Base-by-base conservation (phyloP, 2,888 invertebrate species). In the Anagyrus pseudococci region DNA sequence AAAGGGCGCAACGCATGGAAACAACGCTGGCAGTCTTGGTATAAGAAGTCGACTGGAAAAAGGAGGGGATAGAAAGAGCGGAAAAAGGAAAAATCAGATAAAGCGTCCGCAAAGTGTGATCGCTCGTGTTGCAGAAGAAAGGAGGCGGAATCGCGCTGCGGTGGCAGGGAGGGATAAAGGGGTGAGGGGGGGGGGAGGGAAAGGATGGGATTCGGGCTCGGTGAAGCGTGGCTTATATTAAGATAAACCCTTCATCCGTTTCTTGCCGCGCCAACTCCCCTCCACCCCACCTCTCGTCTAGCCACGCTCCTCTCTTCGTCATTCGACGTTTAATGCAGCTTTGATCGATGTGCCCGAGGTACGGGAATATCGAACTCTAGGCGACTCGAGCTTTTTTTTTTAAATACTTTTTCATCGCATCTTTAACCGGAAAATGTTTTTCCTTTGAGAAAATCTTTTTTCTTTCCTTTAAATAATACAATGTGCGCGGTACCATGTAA, bases 221-320 rank as follows among this genome's bases (percentile, higher is more conserved):
- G 69, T 72, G 75, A 77, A 77, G 73, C 79, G 77, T 78, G 77
- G 77, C 77, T 78, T 77, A n/a, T n/a, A n/a, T n/a, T n/a, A 76
- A 79, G 79, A 79, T 79, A 79, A 79, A 79, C 77, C 78, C 77
- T 77, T 77, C 75, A 76, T 77, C 75, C 76, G 72, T 77, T 78
- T 78, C 77, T 78, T 77, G 74, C 73, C 69, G 70, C 70, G 54
- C 49, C 40, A 46, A 37, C 53, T 47, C 26, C n/a, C n/a, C 61
- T 58, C 56, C 37, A 26, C 37, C 19, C 23, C 15, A 40, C 40
- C 15, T 33, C 29, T 56, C 53, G 17, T 29, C 44, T 26, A 23
- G 20, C 8, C 25, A n/a, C n/a, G 3, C 37, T 40, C 40, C 54
- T n/a, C 40, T 43, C 33, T 23, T 47, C 47, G 47, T 40, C 43